phyloP scores from a whole-genome alignment of 2,113 vertebrate species.

The Vicugna pacos region DNA sequence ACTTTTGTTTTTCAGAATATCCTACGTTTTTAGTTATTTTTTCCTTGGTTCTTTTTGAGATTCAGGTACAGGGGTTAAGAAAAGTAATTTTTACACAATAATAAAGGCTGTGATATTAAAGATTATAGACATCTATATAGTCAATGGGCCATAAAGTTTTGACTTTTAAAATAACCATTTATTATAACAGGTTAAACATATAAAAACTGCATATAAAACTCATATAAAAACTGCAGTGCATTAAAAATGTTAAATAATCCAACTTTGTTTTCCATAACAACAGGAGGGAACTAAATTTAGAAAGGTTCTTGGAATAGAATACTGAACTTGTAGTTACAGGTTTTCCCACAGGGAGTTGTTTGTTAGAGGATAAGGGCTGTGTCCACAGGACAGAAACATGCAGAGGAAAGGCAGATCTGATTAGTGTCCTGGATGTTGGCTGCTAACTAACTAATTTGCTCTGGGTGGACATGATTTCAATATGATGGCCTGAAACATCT shows the following conservation, averaged over 20 bases:
- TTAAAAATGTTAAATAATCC: slow-evolving; percentile 1
- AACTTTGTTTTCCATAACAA: background rate
- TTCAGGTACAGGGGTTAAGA: background rate
- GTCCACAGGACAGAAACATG: background rate
- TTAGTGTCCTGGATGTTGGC: background rate
- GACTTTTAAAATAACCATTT: slow-evolving; percentile 14
- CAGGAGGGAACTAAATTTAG: background rate
- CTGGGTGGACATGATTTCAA: background rate
- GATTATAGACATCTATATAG: background rate
- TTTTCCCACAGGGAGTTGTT: background rate
- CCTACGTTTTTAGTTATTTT: background rate
- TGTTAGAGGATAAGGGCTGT: background rate
- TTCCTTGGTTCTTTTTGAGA: background rate
- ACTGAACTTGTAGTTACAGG: background rate
- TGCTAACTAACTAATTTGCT: background rate
- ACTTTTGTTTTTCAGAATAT: background rate
- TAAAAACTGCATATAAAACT: too few relatives aligned
- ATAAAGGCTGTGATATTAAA: background rate
- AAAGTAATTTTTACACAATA: background rate
- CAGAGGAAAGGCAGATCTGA: background rate
- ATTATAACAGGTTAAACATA: background rate
- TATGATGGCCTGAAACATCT: background rate
- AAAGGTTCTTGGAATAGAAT: background rate
- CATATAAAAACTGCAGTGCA: background rate
- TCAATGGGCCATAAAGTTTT: background rate